These are phyloP conservation scores for Drosophila parabipectinata DNA, from an alignment of 1,140 invertebrate genomes.

Conservation along the genomic window DNA sequence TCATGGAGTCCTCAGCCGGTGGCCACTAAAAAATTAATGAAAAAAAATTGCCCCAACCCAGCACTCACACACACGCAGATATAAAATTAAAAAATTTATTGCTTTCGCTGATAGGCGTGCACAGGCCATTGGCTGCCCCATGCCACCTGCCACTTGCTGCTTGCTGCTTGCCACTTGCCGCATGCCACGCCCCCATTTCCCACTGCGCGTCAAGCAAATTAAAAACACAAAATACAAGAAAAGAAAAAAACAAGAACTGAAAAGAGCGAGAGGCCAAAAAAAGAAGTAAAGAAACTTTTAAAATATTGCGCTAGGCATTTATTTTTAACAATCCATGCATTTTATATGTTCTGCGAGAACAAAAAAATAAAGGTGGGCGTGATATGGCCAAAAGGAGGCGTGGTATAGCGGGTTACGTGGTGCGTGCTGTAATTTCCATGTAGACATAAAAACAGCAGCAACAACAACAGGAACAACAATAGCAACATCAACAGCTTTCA, in stretches of 20 bases:
- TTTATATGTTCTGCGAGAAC: constrained; percentile 52
- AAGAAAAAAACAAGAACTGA: constrained; percentile 17
- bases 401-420: constrained; percentile 31
- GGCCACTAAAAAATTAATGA: constrained; percentile 78
- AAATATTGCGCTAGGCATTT: constrained; percentile 71
- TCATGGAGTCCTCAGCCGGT: constrained; percentile 17
- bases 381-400: constrained; percentile 1
- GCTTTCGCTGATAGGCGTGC: constrained; percentile 69
- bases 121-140: constrained; percentile 44
- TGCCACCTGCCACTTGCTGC: background rate
- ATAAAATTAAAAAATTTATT: constrained; percentile 81
- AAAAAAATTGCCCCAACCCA: constrained; percentile 52
- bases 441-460: constrained; percentile 52
- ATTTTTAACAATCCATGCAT: constrained; percentile 78
- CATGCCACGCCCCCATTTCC: background rate
- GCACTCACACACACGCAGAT: constrained; percentile 21
- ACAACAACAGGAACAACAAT: background rate
- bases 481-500: constrained; percentile 53
- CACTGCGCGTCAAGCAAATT: constrained; percentile 52
- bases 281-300: constrained; percentile 52
- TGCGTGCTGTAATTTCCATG: constrained; percentile 72
- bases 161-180: background rate
- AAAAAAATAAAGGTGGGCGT: background rate
- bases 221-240: constrained; percentile 59
- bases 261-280: background rate